These are phyloP conservation scores for Tanytarsus gracilentus DNA, from an alignment of 2,888 invertebrate genomes.

Conservation along the genomic window DNA sequence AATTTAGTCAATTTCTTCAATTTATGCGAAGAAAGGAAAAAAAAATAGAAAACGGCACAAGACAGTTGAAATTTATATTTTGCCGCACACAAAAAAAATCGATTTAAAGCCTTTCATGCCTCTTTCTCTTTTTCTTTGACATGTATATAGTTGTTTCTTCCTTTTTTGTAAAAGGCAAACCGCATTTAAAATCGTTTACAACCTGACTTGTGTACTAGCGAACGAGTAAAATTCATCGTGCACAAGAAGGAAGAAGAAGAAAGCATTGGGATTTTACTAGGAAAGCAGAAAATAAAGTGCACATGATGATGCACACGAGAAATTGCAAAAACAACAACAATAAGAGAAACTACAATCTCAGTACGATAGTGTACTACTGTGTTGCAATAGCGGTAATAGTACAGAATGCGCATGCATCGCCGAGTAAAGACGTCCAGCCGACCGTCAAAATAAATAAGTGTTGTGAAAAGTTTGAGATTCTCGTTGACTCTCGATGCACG, in stretches of 20 bases:
- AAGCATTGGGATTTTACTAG: constrained; percentile 15
- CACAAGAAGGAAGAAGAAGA: constrained; percentile 19
- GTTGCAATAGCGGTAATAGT: constrained; percentile 14
- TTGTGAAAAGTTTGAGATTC: constrained; percentile 62
- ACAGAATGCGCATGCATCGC: constrained; percentile 7
- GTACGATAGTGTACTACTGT: constrained; percentile 30
- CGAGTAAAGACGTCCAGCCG: constrained; percentile 27
- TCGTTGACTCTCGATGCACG: constrained; percentile 58
- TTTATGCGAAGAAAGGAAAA: background rate
- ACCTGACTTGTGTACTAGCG: background rate
- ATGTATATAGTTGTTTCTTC: background rate
- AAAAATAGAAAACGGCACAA: background rate
- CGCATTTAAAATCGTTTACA: background rate
- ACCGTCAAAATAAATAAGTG: constrained; percentile 65
- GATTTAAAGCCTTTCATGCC: background rate
- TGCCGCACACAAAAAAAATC: background rate
- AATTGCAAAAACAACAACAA: constrained; percentile 16
- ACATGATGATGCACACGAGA: constrained; percentile 18
- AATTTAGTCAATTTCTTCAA: constrained; percentile 2
- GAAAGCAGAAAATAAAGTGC: constrained; percentile 23
- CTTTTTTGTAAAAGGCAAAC: background rate
- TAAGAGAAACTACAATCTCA: too few species aligned
- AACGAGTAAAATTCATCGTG: background rate
- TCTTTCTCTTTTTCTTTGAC: too few species aligned
- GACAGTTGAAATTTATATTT: background rate